A percentile compares a stretch with the other conserved stretches of the same genome.
phyloP scores from a whole-genome alignment of 2,888 invertebrate species.

The Cantharis lateralis region DNA sequence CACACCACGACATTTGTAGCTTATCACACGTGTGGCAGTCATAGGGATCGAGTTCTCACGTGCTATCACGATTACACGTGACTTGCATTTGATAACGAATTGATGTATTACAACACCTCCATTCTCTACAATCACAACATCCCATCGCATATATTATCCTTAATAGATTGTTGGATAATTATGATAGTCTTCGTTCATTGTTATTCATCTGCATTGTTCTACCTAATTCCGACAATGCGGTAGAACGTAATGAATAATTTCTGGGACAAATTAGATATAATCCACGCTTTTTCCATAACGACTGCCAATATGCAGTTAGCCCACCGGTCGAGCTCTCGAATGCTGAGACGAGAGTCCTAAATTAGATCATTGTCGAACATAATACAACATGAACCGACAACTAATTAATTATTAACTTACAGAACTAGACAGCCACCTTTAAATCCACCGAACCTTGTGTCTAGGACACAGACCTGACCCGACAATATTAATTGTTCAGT shows the following conservation, averaged over 20 bases:
- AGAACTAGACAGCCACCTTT: not conserved
- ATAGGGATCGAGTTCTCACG: constrained; percentile 29
- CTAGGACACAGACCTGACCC: no score
- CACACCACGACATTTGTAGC: constrained; percentile 16
- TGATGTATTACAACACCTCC: constrained; percentile 26
- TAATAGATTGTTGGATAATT: constrained; percentile 13
- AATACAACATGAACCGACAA: no score
- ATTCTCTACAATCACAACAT: constrained; percentile 13
- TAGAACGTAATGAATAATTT: not conserved
- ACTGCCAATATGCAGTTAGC: no score
- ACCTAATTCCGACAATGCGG: not conserved
- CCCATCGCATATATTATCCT: constrained; percentile 17
- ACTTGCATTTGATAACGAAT: constrained; percentile 28
- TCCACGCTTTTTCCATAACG: no score
- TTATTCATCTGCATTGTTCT: not conserved
- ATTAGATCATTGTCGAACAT: no score
- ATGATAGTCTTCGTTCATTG: not conserved
- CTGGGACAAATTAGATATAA: not conserved
- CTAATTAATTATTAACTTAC: no score
- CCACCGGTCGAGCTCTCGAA: no score
- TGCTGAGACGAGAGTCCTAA: no score
- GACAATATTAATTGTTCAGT: no score
- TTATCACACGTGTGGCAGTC: constrained; percentile 32
- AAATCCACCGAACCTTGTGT: not conserved
- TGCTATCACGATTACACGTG: constrained; percentile 31